phyloP scores from a whole-genome alignment of 2,797 vertebrate genomes.

The Paratrypauchen microcephalus region DNA sequence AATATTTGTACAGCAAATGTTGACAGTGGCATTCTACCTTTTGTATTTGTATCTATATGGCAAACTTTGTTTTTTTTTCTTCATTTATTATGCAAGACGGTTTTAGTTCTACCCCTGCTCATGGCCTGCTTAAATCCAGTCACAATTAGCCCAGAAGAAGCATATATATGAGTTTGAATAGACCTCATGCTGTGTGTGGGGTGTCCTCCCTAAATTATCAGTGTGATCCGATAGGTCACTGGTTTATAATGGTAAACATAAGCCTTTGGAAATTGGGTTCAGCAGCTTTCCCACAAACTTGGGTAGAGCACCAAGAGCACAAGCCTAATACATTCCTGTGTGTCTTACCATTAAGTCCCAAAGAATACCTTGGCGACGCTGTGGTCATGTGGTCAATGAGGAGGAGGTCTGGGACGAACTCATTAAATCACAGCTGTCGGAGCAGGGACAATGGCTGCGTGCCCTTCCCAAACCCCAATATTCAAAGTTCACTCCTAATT shows the following conservation, averaged over 20 bases:
- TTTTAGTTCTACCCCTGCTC: background rate
- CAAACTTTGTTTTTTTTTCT: too few species aligned
- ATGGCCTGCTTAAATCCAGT: slow-evolving; percentile 21
- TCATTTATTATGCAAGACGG: slow-evolving; percentile 62
- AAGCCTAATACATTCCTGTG: slow-evolving; percentile 70
- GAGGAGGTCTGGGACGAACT: slow-evolving; percentile 70
- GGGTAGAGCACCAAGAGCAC: slow-evolving; percentile 63
- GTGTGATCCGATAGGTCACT: slow-evolving; percentile 77
- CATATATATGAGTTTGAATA: slow-evolving; percentile 15
- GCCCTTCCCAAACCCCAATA: slow-evolving; percentile 58
- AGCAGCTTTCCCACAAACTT: slow-evolving; percentile 67
- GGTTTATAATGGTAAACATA: slow-evolving; percentile 73
- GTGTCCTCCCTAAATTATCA: slow-evolving; percentile 67
- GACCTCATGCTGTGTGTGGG: slow-evolving; percentile 26
- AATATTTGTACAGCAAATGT: too few species aligned
- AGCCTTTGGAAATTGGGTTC: slow-evolving; percentile 68
- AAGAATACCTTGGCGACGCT: slow-evolving; percentile 71
- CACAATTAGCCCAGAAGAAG: slow-evolving; percentile 29
- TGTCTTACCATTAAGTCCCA: slow-evolving; percentile 76
- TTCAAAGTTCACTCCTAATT: slow-evolving; percentile 47
- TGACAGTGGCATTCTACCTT: too few species aligned
- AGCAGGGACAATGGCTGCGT: slow-evolving; percentile 63
- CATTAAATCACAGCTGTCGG: slow-evolving; percentile 79
- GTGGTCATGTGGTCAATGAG: slow-evolving; percentile 75
- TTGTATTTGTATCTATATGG: too few species aligned